These are phyloP conservation scores for Callorhinus ursinus DNA, from an alignment of 2,113 vertebrate species.

Conservation along the genomic window DNA sequence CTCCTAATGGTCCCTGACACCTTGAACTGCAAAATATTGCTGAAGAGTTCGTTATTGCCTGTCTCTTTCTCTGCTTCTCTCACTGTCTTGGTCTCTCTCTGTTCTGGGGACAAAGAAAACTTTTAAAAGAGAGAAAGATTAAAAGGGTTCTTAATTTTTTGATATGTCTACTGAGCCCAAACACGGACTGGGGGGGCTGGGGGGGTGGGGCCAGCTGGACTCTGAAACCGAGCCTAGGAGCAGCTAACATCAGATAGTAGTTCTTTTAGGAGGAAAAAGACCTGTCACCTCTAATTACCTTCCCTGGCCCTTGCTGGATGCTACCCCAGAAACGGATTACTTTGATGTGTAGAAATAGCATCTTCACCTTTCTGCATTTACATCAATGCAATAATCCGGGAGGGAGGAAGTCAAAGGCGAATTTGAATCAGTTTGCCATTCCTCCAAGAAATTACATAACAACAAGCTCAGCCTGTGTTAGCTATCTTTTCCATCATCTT, in stretches of 20 bases:
- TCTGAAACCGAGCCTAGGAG: not conserved
- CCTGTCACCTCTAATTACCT: slow-evolving; percentile 61
- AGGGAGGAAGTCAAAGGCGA: not conserved
- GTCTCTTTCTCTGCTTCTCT: not conserved
- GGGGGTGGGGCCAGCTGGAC: fast-evolving
- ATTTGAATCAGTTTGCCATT: not conserved
- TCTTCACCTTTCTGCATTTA: not conserved
- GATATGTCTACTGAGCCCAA: not conserved
- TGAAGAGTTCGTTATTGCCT: slow-evolving; percentile 26
- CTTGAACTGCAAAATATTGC: slow-evolving; percentile 5
- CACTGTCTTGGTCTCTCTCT: not conserved
- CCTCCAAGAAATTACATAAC: not conserved
- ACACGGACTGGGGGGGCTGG: not conserved
- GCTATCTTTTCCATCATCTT: not conserved
- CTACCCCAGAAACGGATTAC: slow-evolving; percentile 1
- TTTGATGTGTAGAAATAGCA: slow-evolving; percentile 54
- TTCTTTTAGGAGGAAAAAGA: slow-evolving; percentile 23
- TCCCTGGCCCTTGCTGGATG: not conserved
- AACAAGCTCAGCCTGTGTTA: not conserved
- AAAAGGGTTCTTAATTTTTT: slow-evolving; percentile 53
- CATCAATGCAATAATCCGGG: not conserved
- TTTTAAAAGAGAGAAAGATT: slow-evolving; percentile 45
- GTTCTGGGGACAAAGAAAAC: slow-evolving; percentile 56
- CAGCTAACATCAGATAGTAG: not conserved
- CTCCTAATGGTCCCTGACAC: not conserved